A percentile compares a stretch with the other conserved stretches of the same genome.
These are phyloP conservation scores for Cryptocheilus praepositus DNA, from an alignment of 2,888 invertebrate genomes.

Conservation along the genomic window DNA sequence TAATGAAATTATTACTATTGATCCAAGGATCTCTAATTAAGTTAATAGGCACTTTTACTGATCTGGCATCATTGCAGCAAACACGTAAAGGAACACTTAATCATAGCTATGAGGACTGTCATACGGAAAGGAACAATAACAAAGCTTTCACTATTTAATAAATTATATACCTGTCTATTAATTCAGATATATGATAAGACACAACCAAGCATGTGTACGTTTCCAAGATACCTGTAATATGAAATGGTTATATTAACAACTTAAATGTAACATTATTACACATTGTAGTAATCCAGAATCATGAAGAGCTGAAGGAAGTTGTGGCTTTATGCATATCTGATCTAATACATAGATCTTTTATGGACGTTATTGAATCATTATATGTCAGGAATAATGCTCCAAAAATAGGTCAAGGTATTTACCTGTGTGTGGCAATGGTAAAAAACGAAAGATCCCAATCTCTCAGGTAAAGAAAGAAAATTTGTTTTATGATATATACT, in stretches of 20 bases:
- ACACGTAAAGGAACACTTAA: slow-evolving; percentile 76
- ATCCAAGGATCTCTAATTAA: slow-evolving; percentile 10
- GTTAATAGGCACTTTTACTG: slow-evolving; percentile 12
- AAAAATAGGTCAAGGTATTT: slow-evolving; percentile 81
- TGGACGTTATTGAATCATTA: slow-evolving; percentile 76
- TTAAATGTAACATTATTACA: slow-evolving; percentile 13
- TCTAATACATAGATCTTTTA: slow-evolving; percentile 76
- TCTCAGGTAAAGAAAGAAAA: slow-evolving; percentile 77
- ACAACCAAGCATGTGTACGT: slow-evolving; percentile 76
- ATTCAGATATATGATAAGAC: slow-evolving; percentile 78
- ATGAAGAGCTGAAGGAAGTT: slow-evolving; percentile 81
- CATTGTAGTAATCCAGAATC: slow-evolving; percentile 77
- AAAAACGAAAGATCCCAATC: slow-evolving; percentile 80
- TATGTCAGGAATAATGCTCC: slow-evolving; percentile 78
- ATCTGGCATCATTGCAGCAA: slow-evolving; percentile 66
- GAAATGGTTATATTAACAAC: background rate
- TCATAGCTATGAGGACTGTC: slow-evolving; percentile 76
- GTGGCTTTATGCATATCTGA: slow-evolving; percentile 77
- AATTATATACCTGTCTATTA: slow-evolving; percentile 77
- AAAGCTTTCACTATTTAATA: slow-evolving; percentile 77
- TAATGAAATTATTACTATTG: slow-evolving; percentile 6
- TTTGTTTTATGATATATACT: slow-evolving; percentile 4
- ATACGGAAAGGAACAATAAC: slow-evolving; percentile 76
- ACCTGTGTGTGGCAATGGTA: slow-evolving; percentile 81
- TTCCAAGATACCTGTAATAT: background rate